These are phyloP conservation scores for Genyomyrus donnyi DNA, from an alignment of 2,113 vertebrate genomes.

Conservation along the genomic window DNA sequence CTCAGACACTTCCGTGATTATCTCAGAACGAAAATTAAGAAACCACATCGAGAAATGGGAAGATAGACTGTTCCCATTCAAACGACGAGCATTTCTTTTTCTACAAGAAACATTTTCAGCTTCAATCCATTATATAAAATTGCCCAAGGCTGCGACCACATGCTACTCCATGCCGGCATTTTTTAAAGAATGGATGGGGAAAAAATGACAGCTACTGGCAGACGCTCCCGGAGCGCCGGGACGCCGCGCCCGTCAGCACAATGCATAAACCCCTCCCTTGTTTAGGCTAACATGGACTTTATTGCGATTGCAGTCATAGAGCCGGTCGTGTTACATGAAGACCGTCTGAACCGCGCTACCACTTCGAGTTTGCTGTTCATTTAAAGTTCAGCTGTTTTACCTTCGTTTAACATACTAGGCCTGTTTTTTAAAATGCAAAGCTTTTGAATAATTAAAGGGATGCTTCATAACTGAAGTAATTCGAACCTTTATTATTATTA, in stretches of 20 bases:
- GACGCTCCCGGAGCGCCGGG: background rate
- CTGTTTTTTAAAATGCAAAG: background rate
- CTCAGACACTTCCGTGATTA: background rate
- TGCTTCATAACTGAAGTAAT: background rate
- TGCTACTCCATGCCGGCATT: background rate
- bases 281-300: background rate
- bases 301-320: constrained; percentile 11
- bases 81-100: background rate
- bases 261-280: constrained; percentile 15
- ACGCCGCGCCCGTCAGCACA: background rate
- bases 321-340: constrained; percentile 18
- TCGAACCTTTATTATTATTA: background rate
- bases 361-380: background rate
- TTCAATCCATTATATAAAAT: background rate
- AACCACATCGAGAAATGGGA: background rate
- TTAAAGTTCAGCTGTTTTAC: background rate
- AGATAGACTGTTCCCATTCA: background rate
- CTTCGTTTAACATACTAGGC: background rate
- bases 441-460: background rate
- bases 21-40: background rate
- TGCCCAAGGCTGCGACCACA: background rate
- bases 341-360: background rate
- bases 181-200: background rate
- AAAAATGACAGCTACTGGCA: background rate
- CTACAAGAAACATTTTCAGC: background rate